Evolutionary conservation across 2,797 vertebrate species (phyloP).

Genomic region (Novumbra hubbsi): DNA sequence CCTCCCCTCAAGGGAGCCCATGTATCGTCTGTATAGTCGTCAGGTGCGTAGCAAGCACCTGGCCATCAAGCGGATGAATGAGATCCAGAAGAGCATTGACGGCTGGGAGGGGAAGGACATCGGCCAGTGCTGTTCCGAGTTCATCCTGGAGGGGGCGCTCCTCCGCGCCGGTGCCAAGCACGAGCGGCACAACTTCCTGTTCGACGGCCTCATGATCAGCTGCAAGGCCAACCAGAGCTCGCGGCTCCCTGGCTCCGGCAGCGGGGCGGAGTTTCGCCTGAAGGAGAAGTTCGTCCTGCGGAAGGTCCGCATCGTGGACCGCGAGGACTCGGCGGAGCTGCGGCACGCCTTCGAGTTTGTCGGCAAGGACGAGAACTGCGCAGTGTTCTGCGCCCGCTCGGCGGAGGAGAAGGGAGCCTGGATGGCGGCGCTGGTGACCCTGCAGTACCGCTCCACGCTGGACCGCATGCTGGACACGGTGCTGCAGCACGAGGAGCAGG

Average conservation of each 20-base stretch:
- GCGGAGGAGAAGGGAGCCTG: constrained; percentile 92
- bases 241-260: constrained; percentile 85
- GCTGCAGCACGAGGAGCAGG: constrained; percentile 87
- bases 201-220: constrained; percentile 96
- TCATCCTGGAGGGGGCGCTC: constrained; percentile 92
- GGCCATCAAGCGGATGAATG: constrained; percentile 97
- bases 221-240: constrained; percentile 94
- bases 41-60: constrained; percentile 93
- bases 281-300: constrained; percentile 96
- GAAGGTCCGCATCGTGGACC: constrained; percentile 88
- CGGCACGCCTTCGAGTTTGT: constrained; percentile 88
- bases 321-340: constrained; percentile 83
- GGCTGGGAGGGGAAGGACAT: constrained; percentile 99
- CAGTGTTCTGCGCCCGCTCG: constrained; percentile 85
- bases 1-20: constrained; percentile 77
- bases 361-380: constrained; percentile 87
- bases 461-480: constrained; percentile 94
- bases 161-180: constrained; percentile 91
- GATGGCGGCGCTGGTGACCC: constrained; percentile 94
- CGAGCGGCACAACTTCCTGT: constrained; percentile 95
- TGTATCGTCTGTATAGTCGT: constrained; percentile 89
- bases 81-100: constrained; percentile 98
- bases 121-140: constrained; percentile 96
- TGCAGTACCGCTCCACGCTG: constrained; percentile 93
- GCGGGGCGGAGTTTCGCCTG: constrained; percentile 88